These are phyloP conservation scores for Alfaro cultratus DNA, from an alignment of 2,797 vertebrate genomes.

Conservation along the genomic window DNA sequence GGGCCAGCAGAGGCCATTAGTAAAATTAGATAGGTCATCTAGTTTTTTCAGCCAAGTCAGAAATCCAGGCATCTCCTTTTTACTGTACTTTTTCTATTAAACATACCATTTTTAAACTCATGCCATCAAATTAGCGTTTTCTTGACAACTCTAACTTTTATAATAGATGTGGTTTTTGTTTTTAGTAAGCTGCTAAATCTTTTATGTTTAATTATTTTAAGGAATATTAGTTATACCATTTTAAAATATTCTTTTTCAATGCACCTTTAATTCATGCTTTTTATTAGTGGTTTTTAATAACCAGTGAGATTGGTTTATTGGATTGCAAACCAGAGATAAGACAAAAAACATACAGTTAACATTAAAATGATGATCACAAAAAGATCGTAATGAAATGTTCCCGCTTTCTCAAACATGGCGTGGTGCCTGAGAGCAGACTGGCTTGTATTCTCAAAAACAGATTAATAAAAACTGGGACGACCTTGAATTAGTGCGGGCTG, in stretches of 20 bases:
- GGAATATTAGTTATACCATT: not conserved
- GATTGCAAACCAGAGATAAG: not conserved
- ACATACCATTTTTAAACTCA: not conserved
- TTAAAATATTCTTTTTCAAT: not conserved
- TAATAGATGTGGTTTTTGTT: not conserved
- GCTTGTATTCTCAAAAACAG: slow-evolving; percentile 61
- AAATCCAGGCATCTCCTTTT: not conserved
- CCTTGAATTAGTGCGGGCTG: slow-evolving; percentile 78
- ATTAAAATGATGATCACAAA: not conserved
- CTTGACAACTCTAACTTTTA: not conserved
- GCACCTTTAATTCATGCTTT: not conserved
- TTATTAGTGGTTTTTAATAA: not conserved
- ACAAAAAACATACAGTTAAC: not conserved
- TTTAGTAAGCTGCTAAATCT: not conserved
- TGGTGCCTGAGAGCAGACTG: slow-evolving; percentile 54
- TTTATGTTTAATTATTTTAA: not conserved
- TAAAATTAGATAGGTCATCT: not conserved
- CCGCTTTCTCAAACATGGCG: slow-evolving; percentile 42
- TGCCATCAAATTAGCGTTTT: not conserved
- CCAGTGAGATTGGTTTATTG: not conserved
- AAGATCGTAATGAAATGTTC: not conserved
- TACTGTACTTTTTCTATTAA: not conserved
- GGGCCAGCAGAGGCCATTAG: not conserved
- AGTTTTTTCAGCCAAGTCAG: not conserved
- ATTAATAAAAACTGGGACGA: slow-evolving; percentile 72